These are phyloP conservation scores for Rhadina sibilatrix DNA, from an alignment of 2,113 vertebrate genomes.

Conservation along the genomic window DNA sequence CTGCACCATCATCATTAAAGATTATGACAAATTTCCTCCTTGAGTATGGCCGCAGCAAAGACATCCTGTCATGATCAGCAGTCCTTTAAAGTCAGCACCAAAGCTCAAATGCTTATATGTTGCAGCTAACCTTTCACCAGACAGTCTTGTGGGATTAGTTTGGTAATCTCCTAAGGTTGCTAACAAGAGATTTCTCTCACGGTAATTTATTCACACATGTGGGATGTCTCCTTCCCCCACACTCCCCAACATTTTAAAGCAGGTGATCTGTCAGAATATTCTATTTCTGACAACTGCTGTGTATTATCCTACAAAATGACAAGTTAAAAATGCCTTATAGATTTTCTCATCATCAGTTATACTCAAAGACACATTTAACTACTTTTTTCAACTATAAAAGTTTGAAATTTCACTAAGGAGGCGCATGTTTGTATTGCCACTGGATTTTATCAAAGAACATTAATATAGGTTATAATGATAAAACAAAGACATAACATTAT, in stretches of 20 bases:
- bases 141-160: conserved; percentile 15
- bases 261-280: background rate
- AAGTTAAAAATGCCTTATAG: background rate
- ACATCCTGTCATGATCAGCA: conserved; percentile 4
- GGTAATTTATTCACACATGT: conserved; percentile 6
- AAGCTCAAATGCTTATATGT: background rate
- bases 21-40: conserved; percentile 55
- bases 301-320: background rate
- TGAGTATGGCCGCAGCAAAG: conserved; percentile 61
- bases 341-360: background rate
- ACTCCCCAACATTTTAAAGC: background rate
- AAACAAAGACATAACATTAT: background rate
- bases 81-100: conserved; percentile 3
- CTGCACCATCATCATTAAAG: conserved; percentile 72
- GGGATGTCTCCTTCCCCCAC: background rate
- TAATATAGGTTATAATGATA: background rate
- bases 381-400: background rate
- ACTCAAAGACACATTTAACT: background rate
- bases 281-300: background rate
- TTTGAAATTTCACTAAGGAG: background rate
- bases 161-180: conserved; percentile 35
- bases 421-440: background rate
- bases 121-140: conserved; percentile 14
- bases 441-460: background rate
- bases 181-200: conserved; percentile 28